These are phyloP conservation scores for Megaleporinus macrocephalus DNA, from an alignment of 2,113 vertebrate species.

Conservation along the genomic window DNA sequence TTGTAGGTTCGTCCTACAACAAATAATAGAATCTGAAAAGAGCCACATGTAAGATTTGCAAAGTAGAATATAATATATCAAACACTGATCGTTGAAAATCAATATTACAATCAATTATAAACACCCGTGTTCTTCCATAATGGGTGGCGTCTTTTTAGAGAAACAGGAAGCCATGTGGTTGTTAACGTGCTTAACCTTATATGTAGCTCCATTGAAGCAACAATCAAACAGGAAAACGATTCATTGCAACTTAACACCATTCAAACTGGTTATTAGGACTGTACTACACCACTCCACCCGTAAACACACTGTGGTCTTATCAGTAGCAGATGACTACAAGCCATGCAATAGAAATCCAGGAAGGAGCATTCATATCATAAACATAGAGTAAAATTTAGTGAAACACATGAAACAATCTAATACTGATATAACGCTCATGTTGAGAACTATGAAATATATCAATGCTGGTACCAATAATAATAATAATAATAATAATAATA, in stretches of 20 bases:
- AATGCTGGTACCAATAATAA: background rate
- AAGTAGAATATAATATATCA: background rate
- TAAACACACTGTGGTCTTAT: background rate
- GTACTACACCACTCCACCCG: background rate
- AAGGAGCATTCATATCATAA: background rate
- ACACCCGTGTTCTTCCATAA: too few species aligned
- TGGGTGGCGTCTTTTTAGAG: too few species aligned
- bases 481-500: too few species aligned
- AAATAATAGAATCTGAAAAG: constrained; percentile 8
- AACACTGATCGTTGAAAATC: background rate
- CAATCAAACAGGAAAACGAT: background rate
- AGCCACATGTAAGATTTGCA: background rate
- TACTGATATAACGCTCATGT: background rate
- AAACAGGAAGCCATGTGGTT: background rate
- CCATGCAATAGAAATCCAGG: background rate
- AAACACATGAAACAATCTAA: too few species aligned
- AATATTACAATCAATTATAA: too few species aligned
- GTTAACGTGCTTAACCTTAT: background rate
- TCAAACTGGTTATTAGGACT: background rate
- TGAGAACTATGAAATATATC: background rate
- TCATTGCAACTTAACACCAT: background rate
- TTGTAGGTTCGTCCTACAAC: background rate
- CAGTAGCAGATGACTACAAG: background rate
- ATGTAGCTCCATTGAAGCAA: constrained; percentile 10
- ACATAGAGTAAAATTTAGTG: background rate